Base-by-base conservation (phyloP, 2,797 vertebrate genomes). In the Anabacerthia variegaticeps region DNA sequence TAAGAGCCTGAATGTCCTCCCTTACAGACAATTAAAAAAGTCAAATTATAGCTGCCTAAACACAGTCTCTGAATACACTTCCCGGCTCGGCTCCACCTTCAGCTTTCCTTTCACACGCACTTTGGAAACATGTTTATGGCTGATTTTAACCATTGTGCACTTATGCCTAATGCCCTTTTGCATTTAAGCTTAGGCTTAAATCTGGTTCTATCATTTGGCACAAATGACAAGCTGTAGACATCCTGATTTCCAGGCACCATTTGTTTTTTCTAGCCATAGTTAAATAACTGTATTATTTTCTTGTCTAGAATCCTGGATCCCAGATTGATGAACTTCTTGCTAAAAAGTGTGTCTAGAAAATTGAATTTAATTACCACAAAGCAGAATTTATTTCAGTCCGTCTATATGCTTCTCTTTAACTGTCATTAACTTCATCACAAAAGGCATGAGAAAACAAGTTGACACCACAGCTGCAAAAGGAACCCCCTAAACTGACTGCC, bases 381-480 rank as follows among this genome's bases (percentile, higher is more conserved):
- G 52, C 34, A 39, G 81, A 79, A 82, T 93, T 92, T 91, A 84
- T 94, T 95, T 65, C 88, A 87, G 39, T 79, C 77, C 67, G 51
- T 76, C 63, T 74, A 34, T 55, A 84, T 41, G 75, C 28, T 36
- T 68, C 26, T 80, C 62, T 66, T 94, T 52, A 81, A 46, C 52
- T 79, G 71, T 86, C 71, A 74, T 85, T 86, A 75, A 84, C 32
- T 84, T 86, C 63, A 85, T 27, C n/a, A 78, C 49, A 66, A 63
- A 43, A 88, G 30, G 34, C 59, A 71, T 12, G 32, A 90, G 59
- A 69, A 92, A 69, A 69, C 12, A 56, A 56, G 28, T 19, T 85
- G 52, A 37, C 80, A n/a, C 32, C 80, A 30, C 34, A 86, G 77
- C 39, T 75, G 59, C 34, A 85, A 66, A 81, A 91, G 26, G 28